Conservation (phyloP, 1,140 invertebrate species). For the Lerema accius region DNA sequence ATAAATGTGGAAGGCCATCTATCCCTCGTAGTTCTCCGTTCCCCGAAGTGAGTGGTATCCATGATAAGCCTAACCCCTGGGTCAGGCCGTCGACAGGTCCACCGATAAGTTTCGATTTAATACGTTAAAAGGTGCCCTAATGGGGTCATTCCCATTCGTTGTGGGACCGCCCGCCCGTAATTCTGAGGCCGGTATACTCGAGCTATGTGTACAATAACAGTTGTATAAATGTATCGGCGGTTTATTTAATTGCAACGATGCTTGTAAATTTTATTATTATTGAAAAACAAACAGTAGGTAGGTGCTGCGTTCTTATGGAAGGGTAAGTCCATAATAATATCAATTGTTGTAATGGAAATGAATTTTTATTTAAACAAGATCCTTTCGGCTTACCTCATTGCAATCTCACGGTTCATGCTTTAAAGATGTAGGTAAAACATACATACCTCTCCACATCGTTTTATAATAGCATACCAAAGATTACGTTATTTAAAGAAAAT, state of each 20-base stretch:
- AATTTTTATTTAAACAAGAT: too few species aligned
- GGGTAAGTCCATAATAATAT: too few species aligned
- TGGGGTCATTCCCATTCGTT: conserved; percentile 76
- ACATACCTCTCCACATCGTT: too few species aligned
- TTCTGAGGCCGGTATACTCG: conserved; percentile 38
- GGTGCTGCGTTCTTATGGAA: too few species aligned
- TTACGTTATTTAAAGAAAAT: too few species aligned
- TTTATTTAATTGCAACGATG: conserved; percentile 26
- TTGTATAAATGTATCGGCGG: conserved; percentile 29
- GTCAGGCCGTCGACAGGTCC: conserved; percentile 67
- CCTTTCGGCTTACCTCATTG: too few species aligned
- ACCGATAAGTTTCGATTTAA: conserved; percentile 76
- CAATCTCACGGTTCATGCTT: too few species aligned
- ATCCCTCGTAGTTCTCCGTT: conserved; percentile 27
- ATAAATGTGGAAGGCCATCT: conserved; percentile 18
- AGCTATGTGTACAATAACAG: conserved; percentile 26
- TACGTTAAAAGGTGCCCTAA: conserved; percentile 81
- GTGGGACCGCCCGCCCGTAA: conserved; percentile 54
- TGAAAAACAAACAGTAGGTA: conserved; percentile 11
- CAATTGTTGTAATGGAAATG: not conserved
- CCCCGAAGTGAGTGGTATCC: conserved; percentile 62
- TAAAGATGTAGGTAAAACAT: too few species aligned
- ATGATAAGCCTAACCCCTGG: conserved; percentile 68
- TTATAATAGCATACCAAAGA: too few species aligned
- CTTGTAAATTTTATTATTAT: conserved; percentile 27